Evolutionary conservation across 2,888 invertebrate species (phyloP).

Genomic region (Eupithecia subfuscata): DNA sequence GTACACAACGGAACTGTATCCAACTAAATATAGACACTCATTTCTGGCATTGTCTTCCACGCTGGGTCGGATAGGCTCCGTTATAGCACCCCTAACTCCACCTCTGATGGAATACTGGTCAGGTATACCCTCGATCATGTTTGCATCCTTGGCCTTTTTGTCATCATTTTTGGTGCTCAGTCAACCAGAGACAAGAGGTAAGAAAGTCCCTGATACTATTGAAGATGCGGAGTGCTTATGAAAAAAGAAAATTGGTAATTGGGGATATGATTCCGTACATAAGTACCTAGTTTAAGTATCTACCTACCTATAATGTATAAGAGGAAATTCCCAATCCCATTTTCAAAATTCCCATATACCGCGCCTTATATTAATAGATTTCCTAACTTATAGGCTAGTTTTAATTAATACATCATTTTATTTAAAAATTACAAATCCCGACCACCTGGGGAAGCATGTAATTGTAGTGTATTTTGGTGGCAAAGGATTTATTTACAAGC

Average conservation of each 20-base stretch:
- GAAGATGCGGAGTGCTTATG: constrained; percentile 76
- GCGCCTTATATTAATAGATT: background rate
- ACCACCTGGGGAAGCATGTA: background rate
- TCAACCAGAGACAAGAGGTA: constrained; percentile 73
- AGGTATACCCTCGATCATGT: constrained; percentile 74
- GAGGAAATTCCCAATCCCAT: too few species aligned
- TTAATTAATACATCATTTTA: background rate
- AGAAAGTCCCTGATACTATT: constrained; percentile 74
- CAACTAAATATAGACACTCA: constrained; percentile 87
- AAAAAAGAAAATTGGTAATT: constrained; percentile 33
- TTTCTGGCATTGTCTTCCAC: constrained; percentile 88
- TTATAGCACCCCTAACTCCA: constrained; percentile 88
- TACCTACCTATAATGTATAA: background rate
- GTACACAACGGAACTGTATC: constrained; percentile 89
- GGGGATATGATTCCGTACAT: background rate
- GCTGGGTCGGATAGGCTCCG: constrained; percentile 88
- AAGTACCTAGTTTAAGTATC: background rate
- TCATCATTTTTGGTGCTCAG: constrained; percentile 69
- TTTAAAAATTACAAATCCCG: too few species aligned
- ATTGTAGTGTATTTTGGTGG: background rate
- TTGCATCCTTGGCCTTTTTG: constrained; percentile 68
- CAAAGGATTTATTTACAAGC: too few species aligned
- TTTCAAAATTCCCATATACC: too few species aligned
- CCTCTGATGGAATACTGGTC: constrained; percentile 82
- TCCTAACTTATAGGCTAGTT: background rate